A percentile compares a stretch with the other conserved stretches of the same genome.
Evolutionary conservation across 2,888 invertebrate genomes (phyloP).

Genomic region (Eutolmus rufibarbis): DNA sequence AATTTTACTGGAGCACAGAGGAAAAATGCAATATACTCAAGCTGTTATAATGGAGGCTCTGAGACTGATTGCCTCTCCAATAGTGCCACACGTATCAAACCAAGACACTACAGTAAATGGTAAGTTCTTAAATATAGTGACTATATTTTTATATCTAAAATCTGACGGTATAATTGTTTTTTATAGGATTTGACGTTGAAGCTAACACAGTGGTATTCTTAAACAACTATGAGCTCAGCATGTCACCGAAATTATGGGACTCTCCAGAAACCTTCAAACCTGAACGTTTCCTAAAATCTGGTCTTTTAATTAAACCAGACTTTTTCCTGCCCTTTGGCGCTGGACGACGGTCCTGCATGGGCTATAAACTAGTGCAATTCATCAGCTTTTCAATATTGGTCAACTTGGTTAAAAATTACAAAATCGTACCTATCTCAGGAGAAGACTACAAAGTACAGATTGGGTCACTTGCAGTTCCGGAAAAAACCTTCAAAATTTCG

Average conservation of each 20-base stretch:
- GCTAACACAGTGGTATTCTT: constrained; percentile 72
- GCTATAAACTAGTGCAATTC: constrained; percentile 72
- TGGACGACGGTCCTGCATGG: constrained; percentile 73
- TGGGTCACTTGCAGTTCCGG: constrained; percentile 67
- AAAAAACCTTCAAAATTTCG: constrained; percentile 64
- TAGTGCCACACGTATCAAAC: constrained; percentile 73
- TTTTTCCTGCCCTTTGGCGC: constrained; percentile 73
- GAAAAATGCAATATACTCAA: constrained; percentile 68
- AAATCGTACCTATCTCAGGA: constrained; percentile 62
- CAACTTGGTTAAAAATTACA: constrained; percentile 66
- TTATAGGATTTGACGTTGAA: constrained; percentile 68
- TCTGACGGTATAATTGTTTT: constrained; percentile 35
- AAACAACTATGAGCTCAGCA: constrained; percentile 73
- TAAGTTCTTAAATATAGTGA: constrained; percentile 55
- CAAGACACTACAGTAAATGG: constrained; percentile 70
- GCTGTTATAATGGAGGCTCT: constrained; percentile 70
- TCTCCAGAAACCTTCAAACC: constrained; percentile 69
- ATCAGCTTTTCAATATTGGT: constrained; percentile 67
- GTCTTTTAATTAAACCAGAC: constrained; percentile 68
- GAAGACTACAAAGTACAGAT: constrained; percentile 65
- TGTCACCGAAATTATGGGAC: constrained; percentile 69
- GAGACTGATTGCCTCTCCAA: constrained; percentile 71
- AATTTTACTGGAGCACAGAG: constrained; percentile 59
- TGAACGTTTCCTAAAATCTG: constrained; percentile 68
- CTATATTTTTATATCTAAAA: background rate